Evolutionary conservation across 2,113 vertebrate genomes (phyloP).

Genomic region (Isichthys henryi): DNA sequence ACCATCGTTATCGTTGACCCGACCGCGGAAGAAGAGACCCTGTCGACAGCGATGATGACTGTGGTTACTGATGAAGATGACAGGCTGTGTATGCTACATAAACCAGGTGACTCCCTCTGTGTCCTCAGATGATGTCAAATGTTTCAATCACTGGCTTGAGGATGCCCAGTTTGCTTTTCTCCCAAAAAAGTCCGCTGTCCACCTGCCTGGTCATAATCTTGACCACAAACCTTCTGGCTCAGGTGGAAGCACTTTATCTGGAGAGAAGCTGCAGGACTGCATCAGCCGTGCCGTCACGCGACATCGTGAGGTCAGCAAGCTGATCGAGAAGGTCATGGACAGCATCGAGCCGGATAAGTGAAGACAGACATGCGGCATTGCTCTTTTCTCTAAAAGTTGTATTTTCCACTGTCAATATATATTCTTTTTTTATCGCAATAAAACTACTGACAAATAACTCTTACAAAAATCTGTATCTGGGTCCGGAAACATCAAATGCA

Average conservation of each 20-base stretch:
- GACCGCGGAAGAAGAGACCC: conserved; percentile 80
- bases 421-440: conserved; percentile 72
- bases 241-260: conserved; percentile 83
- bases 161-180: not conserved
- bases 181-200: not conserved
- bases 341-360: conserved; percentile 67
- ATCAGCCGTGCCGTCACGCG: conserved; percentile 74
- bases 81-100: conserved; percentile 77
- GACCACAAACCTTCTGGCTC: not conserved
- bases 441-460: conserved; percentile 71
- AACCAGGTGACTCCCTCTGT: conserved; percentile 69
- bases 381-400: conserved; percentile 67
- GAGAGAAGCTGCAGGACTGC: conserved; percentile 86
- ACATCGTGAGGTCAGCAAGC: conserved; percentile 79
- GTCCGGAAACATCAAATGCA: conserved; percentile 53
- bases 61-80: conserved; percentile 81
- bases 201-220: not conserved
- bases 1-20: conserved; percentile 82
- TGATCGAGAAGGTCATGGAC: conserved; percentile 74
- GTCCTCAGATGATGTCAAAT: not conserved
- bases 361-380: conserved; percentile 17
- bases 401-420: conserved; percentile 77
- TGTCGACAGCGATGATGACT: conserved; percentile 75
- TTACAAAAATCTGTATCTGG: conserved; percentile 66
- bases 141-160: not conserved